A percentile compares a stretch with the other conserved stretches of the same genome.
These are phyloP conservation scores for Amphiprion ocellaris DNA, from an alignment of 2,113 vertebrate genomes.

Conservation along the genomic window DNA sequence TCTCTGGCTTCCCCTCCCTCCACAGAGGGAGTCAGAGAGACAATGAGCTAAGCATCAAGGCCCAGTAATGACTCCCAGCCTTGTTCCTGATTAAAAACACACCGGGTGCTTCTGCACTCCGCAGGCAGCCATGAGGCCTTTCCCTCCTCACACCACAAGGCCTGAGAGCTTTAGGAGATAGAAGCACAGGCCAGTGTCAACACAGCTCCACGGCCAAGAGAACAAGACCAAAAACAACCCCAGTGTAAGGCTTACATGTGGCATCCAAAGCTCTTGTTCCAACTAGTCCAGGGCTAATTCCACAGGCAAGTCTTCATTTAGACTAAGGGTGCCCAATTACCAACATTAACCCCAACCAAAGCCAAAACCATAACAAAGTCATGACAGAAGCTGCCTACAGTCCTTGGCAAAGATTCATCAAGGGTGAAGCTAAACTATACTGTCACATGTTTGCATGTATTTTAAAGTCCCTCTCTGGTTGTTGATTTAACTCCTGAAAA, in stretches of 20 bases:
- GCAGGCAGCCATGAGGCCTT: conserved; percentile 76
- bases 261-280: conserved; percentile 45
- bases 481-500: too few relatives aligned
- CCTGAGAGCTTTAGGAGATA: conserved; percentile 43
- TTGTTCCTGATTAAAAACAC: conserved; percentile 89
- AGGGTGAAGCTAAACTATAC: conserved; percentile 12
- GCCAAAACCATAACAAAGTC: conserved; percentile 51
- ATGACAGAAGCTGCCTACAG: conserved; percentile 29
- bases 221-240: conserved; percentile 35
- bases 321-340: conserved; percentile 45
- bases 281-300: conserved; percentile 50
- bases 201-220: conserved; percentile 39
- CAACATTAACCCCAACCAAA: conserved; percentile 40
- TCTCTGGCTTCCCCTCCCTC: conserved; percentile 48
- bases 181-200: conserved; percentile 38
- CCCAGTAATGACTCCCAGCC: conserved; percentile 85
- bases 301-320: conserved; percentile 49
- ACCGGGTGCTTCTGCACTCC: conserved; percentile 86
- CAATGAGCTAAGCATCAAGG: conserved; percentile 83
- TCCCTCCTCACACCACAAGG: conserved; percentile 56
- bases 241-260: conserved; percentile 18
- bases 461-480: neutral
- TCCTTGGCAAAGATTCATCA: conserved; percentile 9
- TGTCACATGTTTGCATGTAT: conserved; percentile 13
- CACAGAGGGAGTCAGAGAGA: conserved; percentile 76